Percentiles rank a stretch among this genome's conserved stretches.
Conservation (phyloP, 2,888 invertebrate genomes). For the Caradrina clavipalpis region DNA sequence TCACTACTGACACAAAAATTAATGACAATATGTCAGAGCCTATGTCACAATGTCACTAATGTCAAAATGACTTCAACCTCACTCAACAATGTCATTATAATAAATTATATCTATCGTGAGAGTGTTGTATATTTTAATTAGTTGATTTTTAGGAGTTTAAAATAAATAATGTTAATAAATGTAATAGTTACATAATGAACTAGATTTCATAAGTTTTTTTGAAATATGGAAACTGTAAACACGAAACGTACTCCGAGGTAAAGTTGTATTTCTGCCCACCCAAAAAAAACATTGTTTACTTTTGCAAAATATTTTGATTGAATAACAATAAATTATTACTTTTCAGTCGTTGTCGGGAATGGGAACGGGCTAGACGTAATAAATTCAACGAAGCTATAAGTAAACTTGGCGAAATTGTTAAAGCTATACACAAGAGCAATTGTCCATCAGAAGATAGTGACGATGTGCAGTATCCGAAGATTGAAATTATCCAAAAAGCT, state of each 20-base stretch:
- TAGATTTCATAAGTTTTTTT: background rate
- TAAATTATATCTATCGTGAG: background rate
- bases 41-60: constrained; percentile 2
- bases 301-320: constrained; percentile 1
- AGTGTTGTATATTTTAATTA: background rate
- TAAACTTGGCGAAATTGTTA: constrained; percentile 83
- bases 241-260: constrained; percentile 81
- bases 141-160: background rate
- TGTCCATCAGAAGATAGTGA: constrained; percentile 72
- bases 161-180: background rate
- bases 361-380: constrained; percentile 93
- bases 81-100: background rate
- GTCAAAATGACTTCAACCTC: too few species aligned
- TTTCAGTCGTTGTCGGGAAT: constrained; percentile 92
- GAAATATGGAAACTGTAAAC: constrained; percentile 71
- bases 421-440: constrained; percentile 75
- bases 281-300: constrained; percentile 27
- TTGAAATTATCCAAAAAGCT: constrained; percentile 87
- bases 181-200: background rate
- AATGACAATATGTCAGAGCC: background rate
- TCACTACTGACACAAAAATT: constrained; percentile 1
- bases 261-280: constrained; percentile 23
- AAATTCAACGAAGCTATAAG: constrained; percentile 91
- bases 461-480: constrained; percentile 83
- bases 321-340: background rate